Conservation (phyloP, 37 sponge, comb jelly and placozoan species). For the Spongilla lacustris region DNA sequence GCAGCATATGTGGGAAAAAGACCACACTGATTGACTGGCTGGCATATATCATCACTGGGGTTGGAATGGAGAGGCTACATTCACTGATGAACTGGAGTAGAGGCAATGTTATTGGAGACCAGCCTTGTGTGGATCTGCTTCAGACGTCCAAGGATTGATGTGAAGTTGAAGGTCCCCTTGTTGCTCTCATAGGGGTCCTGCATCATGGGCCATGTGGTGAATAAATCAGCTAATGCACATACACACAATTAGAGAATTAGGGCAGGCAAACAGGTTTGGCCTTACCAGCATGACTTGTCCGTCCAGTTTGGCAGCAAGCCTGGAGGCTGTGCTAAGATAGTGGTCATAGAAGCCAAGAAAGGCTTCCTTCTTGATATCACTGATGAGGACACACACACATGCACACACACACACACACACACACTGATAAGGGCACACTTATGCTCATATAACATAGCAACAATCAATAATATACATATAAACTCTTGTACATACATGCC, state of each 20-base stretch:
- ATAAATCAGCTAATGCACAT: too few species aligned
- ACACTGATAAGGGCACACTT: background rate
- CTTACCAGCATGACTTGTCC: constrained; percentile 57
- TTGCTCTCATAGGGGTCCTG: constrained; percentile 77
- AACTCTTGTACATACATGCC: too few species aligned
- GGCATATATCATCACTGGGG: too few species aligned
- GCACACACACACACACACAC: background rate
- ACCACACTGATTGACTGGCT: too few species aligned
- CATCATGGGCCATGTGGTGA: background rate
- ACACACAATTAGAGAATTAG: background rate
- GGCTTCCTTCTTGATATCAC: constrained; percentile 51
- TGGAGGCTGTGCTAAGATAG: constrained; percentile 39
- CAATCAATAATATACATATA: background rate
- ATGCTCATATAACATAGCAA: background rate
- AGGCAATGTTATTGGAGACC: background rate
- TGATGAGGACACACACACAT: background rate
- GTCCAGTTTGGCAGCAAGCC: constrained; percentile 28
- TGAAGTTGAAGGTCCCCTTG: constrained; percentile 66
- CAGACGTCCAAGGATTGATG: constrained; percentile 33
- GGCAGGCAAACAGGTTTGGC: background rate
- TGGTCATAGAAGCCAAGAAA: constrained; percentile 67
- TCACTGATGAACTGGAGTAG: background rate
- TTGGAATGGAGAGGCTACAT: too few species aligned
- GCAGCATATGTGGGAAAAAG: too few species aligned
- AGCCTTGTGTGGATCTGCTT: background rate